Conservation (phyloP, 2,113 vertebrate species). For the Corythoichthys haematopterus region DNA sequence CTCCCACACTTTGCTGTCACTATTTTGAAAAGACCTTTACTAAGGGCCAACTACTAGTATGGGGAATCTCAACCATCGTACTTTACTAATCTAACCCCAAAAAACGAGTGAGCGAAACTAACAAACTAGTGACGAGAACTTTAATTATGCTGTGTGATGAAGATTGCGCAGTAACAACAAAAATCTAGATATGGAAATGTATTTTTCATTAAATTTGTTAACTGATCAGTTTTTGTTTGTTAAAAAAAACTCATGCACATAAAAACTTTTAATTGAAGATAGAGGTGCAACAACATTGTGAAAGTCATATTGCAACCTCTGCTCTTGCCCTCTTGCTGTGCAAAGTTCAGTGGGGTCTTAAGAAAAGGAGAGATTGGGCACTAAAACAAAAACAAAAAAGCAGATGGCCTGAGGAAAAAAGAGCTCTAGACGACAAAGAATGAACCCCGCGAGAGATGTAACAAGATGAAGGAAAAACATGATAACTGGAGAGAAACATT, state of each 20-base stretch:
- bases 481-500: slow-evolving; percentile 8
- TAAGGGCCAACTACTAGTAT: too few relatives aligned
- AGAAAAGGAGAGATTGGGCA: not conserved
- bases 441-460: not conserved
- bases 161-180: too few relatives aligned
- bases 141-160: too few relatives aligned
- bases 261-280: not conserved
- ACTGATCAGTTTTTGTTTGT: not conserved
- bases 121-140: too few relatives aligned
- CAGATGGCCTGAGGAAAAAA: not conserved
- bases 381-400: not conserved
- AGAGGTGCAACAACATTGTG: not conserved
- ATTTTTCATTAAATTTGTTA: not conserved
- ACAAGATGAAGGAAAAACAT: slow-evolving; percentile 3
- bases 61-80: too few relatives aligned
- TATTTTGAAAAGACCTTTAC: too few relatives aligned
- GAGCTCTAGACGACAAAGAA: not conserved
- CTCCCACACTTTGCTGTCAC: too few relatives aligned
- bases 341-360: not conserved
- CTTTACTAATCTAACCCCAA: too few relatives aligned
- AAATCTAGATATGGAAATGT: too few relatives aligned
- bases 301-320: not conserved
- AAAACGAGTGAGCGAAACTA: too few relatives aligned
- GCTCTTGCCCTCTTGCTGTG: too few relatives aligned
- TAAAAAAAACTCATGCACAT: not conserved